Evolutionary conservation across 2,888 invertebrate species (phyloP), one percentile per base, ranked within the genome.

Genomic region (Folsomia candida): DNA sequence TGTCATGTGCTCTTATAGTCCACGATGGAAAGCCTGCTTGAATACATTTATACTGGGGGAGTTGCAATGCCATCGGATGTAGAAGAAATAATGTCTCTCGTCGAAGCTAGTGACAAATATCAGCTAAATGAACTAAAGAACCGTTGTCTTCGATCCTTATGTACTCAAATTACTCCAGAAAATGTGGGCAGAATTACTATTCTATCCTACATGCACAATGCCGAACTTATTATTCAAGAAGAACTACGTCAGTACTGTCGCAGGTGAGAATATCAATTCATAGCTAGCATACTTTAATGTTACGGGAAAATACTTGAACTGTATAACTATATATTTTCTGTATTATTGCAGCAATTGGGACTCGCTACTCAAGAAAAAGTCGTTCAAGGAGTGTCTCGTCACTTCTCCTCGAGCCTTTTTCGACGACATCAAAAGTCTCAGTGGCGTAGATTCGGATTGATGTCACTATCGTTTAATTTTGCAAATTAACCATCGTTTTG

Each of bases 21-120:
- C 83, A 2, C 82, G 82, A 70, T 77, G 11, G 51, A 68, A 22
- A 71, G 70, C 81, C 81, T 87, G 14, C 81, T 87, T 26, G 82
- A 86, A 47, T 87, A 87, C 77, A 84, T 87, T 71, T 87, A 87
- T 81, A 86, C 85, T 0, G 87, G 87, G 74, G 86, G 84, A 76
- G 70, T 73, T n/a, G 51, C 62, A 22, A 65, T 70, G 20, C 62
- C 68, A 14, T 65, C 70, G 2, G 73, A 73, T 27, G 61, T 73
- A 65, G 73, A 73, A 4, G 70, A 68, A n/a, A 62, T 70, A 24
- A 70, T 70, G 22, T 65, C 37, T 58, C 25, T 87, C 24, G 79
- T 87, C 70, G 84, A 85, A 24, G 81, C 86, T 14, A 84, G 86
- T 14, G 84, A 84, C 47, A 83, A 84, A 61, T 86, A 84, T 76